phyloP scores from a whole-genome alignment of 2,113 vertebrate genomes.

The Ptilorrhoa leucosticta region DNA sequence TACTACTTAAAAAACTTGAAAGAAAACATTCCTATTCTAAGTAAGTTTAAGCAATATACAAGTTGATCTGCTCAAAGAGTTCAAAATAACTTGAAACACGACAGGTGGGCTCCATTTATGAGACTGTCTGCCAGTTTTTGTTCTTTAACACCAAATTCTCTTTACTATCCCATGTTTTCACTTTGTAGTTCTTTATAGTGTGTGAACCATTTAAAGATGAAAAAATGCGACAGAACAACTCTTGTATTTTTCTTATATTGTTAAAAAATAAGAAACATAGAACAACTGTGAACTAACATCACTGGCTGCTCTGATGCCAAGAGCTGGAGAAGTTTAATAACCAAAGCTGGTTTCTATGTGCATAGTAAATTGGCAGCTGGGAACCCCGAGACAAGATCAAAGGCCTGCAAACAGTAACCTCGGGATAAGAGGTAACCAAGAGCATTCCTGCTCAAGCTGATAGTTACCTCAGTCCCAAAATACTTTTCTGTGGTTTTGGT shows the following conservation, averaged over 20 bases:
- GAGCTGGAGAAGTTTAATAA: not conserved
- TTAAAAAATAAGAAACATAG: not conserved
- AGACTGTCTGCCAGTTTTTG: not conserved
- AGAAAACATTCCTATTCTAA: not conserved
- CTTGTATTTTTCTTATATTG: not conserved
- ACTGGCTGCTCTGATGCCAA: not conserved
- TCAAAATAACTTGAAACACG: not conserved
- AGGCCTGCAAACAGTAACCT: not conserved
- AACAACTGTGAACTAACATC: not conserved
- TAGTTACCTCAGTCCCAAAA: not conserved
- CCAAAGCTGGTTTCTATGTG: not conserved
- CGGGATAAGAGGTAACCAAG: not conserved
- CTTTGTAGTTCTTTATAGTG: fast-evolving
- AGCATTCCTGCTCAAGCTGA: not conserved
- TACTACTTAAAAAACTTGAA: not conserved
- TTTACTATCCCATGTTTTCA: not conserved
- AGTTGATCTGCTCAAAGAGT: not conserved
- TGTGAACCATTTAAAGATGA: not conserved
- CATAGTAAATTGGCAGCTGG: not conserved
- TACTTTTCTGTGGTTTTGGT: not conserved
- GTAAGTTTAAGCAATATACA: not conserved
- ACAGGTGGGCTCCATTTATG: not conserved
- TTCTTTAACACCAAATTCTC: not conserved
- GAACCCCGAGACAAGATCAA: not conserved
- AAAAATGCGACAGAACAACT: not conserved